Evolutionary conservation across 2,888 invertebrate species (phyloP), one percentile per base, ranked within the genome.

Genomic region (Microctonus brassicae): DNA sequence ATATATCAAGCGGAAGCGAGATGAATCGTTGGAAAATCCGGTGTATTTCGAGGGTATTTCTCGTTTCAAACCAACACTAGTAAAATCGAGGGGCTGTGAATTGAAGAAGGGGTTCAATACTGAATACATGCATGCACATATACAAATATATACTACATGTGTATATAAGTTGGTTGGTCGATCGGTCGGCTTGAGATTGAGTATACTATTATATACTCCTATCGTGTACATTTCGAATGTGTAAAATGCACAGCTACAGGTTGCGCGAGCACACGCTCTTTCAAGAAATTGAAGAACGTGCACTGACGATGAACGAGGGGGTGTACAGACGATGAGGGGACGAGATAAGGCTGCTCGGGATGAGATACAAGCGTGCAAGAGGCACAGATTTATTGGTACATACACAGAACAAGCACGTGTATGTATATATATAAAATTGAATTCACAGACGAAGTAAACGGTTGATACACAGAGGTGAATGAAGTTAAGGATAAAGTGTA

Each of bases 221-320:
- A 47, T 63, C 67, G 58, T 26, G 42, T 67, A 67, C 39, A 67
- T 67, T 65, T 34, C 10, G 7, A 53, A 65, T 67, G 67, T 42
- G 67, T 58, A 42, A 67, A 67, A 67, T 65, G 53, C 36, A 67
- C 58, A 57, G 58, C 67, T 42, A 67, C 67, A 67, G 67, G 67
- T 67, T 67, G 67, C 17, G 67, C 36, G 58, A 29, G 67, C 22
- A 17, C 29, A 65, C 36, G 65, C 55, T 65, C 17, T 47, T n/a
- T 11, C n/a, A 11, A 42, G 22, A 20, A 24, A 22, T 47, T 63
- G 63, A 29, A 52, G 63, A 63, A 63, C 29, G 63, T 52, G 29
- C 29, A 29, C 10, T 34, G n/a, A n/a, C 7, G 29, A 5, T 29
- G 29, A 29, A 29, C 4, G 3, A 29, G 29, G 7, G 29, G 29